Conservation (phyloP, 2,797 vertebrate species). For the Perodicticus potto region DNA sequence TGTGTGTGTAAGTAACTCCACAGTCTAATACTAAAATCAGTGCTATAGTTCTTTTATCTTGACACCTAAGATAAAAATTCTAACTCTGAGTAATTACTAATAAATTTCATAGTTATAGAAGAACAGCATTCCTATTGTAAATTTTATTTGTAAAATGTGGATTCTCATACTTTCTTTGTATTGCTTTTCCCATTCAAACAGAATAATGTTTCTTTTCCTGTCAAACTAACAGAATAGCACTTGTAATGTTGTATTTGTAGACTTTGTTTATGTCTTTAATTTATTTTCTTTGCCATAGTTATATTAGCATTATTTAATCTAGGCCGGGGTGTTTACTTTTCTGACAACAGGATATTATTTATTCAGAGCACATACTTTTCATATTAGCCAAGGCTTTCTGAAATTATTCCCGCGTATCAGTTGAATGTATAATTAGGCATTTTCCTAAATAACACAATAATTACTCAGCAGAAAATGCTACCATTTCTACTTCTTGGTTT, state of each 20-base stretch:
- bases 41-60: neutral
- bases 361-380: conserved; percentile 77
- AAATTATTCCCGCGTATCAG: conserved; percentile 77
- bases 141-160: neutral
- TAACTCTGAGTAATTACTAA: neutral
- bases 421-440: conserved; percentile 81
- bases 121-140: neutral
- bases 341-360: conserved; percentile 70
- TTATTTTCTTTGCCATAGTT: conserved; percentile 69
- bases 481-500: conserved; percentile 65
- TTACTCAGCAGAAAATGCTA: conserved; percentile 75
- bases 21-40: conserved; percentile 7
- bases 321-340: conserved; percentile 71
- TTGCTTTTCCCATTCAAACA: neutral
- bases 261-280: conserved; percentile 69
- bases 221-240: conserved; percentile 2
- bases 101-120: neutral
- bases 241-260: conserved; percentile 50
- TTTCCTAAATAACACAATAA: conserved; percentile 78
- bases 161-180: neutral
- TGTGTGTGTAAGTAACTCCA: neutral
- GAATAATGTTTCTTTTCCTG: neutral
- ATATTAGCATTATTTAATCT: conserved; percentile 77
- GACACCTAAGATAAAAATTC: neutral
- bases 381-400: conserved; percentile 76